Conservation (phyloP, 2,888 invertebrate genomes). For the Drosophila niveifrons region DNA sequence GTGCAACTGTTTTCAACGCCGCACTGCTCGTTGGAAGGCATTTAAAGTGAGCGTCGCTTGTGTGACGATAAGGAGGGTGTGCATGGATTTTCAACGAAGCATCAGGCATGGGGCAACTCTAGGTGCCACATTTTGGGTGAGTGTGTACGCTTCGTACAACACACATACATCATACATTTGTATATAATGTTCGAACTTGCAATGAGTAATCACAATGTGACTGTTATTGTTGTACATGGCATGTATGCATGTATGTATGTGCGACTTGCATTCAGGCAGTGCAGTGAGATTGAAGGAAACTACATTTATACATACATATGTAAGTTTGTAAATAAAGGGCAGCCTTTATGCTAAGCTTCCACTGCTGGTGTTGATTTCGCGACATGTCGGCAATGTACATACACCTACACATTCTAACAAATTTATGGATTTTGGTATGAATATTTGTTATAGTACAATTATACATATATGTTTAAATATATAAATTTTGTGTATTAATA, state of each 20-base stretch:
- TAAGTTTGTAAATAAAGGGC: no score
- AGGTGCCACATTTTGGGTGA: slow-evolving; percentile 28
- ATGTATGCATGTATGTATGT: no score
- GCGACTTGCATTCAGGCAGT: neutral
- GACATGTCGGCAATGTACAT: neutral
- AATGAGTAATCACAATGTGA: slow-evolving; percentile 65
- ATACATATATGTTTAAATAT: neutral
- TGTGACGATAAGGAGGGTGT: slow-evolving; percentile 69
- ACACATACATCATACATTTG: neutral
- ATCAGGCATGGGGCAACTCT: slow-evolving; percentile 61
- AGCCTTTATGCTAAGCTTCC: no score
- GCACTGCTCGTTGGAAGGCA: slow-evolving; percentile 39
- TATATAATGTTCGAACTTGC: slow-evolving; percentile 33
- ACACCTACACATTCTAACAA: neutral
- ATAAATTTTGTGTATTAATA: slow-evolving; percentile 2
- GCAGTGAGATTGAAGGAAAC: neutral
- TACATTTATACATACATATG: neutral
- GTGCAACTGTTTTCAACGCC: slow-evolving; percentile 78
- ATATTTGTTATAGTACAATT: no score
- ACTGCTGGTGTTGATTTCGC: no score
- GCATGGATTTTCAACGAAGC: slow-evolving; percentile 70
- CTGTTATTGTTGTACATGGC: slow-evolving; percentile 24
- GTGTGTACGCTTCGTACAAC: slow-evolving; percentile 2
- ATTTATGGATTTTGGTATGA: no score
- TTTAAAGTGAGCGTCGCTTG: slow-evolving; percentile 13